Evolutionary conservation across 2,797 vertebrate species (phyloP).

Genomic region (Craterocephalus amniculus): DNA sequence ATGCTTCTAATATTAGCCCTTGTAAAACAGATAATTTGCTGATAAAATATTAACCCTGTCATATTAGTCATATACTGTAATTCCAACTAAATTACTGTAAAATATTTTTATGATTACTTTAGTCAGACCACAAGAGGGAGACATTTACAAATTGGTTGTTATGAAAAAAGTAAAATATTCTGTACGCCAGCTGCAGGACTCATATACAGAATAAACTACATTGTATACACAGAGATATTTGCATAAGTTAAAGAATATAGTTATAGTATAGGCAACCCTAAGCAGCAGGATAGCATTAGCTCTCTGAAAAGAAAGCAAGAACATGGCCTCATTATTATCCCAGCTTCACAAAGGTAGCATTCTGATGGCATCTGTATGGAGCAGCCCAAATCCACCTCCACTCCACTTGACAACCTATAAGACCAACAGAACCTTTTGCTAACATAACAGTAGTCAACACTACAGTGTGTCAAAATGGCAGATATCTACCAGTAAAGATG

Average conservation of each 20-base stretch:
- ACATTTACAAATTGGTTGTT: constrained; percentile 21
- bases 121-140: constrained; percentile 62
- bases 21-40: not conserved
- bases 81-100: not conserved
- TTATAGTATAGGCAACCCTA: too few species aligned
- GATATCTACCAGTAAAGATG: too few species aligned
- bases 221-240: too few species aligned
- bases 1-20: not conserved
- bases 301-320: too few species aligned
- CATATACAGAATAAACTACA: too few species aligned
- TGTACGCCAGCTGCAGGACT: not conserved
- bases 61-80: too few species aligned
- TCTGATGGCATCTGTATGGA: not conserved
- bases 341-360: not conserved
- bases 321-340: too few species aligned
- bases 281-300: too few species aligned
- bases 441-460: not conserved
- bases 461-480: not conserved
- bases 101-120: not conserved
- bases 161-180: not conserved
- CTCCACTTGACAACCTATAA: not conserved
- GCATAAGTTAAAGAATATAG: too few species aligned
- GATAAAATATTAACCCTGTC: not conserved
- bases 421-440: not conserved
- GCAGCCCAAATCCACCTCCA: not conserved